Percentiles rank a stretch among this genome's conserved stretches.
Conservation (phyloP, 2,797 vertebrate species). For the Cygnus olor region DNA sequence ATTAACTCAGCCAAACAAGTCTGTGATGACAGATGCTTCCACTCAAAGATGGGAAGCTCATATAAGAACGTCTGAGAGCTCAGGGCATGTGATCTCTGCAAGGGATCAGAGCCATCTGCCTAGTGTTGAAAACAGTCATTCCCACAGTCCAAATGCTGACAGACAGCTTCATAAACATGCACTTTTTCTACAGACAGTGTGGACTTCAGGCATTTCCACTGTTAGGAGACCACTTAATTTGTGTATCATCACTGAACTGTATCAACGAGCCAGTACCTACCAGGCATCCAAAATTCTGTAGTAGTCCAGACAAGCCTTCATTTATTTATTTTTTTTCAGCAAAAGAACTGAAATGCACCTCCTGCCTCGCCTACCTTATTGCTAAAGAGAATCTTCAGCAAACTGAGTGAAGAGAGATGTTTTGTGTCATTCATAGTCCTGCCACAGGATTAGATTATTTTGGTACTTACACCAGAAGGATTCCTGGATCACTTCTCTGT, state of each 20-base stretch:
- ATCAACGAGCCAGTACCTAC: not conserved
- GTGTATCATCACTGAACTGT: not conserved
- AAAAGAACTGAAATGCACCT: not conserved
- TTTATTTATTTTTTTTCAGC: not conserved
- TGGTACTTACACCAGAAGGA: not conserved
- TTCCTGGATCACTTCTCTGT: not conserved
- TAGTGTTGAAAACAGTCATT: slow-evolving; percentile 22
- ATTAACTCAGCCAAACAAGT: slow-evolving; percentile 4
- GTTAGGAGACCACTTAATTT: not conserved
- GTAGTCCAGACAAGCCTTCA: not conserved
- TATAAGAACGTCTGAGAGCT: not conserved
- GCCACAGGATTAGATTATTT: not conserved
- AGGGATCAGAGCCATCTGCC: slow-evolving; percentile 42
- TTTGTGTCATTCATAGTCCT: not conserved
- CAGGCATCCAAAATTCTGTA: not conserved
- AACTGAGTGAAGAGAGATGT: not conserved
- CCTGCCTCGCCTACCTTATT: not conserved
- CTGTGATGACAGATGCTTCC: slow-evolving; percentile 17
- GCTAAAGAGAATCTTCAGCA: not conserved
- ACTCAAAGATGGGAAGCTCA: slow-evolving; percentile 10
- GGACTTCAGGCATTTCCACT: not conserved
- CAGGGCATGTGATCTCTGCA: slow-evolving; percentile 14
- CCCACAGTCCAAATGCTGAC: slow-evolving; percentile 7
- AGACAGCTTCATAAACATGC: slow-evolving; percentile 13
- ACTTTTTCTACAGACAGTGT: not conserved